A percentile compares a stretch with the other conserved stretches of the same genome.
These are phyloP conservation scores for Zosterops borbonicus DNA, from an alignment of 2,113 vertebrate species.

Conservation along the genomic window DNA sequence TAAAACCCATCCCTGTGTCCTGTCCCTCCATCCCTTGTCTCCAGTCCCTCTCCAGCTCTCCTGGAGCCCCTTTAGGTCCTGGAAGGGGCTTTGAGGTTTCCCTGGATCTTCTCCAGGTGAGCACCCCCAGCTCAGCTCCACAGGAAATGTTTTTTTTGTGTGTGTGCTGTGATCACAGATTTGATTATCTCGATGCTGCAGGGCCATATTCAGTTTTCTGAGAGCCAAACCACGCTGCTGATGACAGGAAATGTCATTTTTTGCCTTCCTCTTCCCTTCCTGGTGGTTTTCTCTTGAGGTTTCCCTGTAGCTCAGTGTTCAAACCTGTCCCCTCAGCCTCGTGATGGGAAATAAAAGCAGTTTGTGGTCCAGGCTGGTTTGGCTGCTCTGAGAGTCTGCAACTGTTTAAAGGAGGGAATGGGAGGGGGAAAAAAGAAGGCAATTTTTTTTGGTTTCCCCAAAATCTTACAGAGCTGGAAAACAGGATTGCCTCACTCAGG, in stretches of 20 bases:
- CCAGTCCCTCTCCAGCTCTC: not conserved
- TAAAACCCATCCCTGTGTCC: not conserved
- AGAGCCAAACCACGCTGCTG: not conserved
- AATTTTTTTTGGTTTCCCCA: not conserved
- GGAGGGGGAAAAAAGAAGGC: fast-evolving
- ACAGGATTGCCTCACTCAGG: not conserved
- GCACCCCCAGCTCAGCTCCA: not conserved
- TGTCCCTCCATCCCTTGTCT: not conserved
- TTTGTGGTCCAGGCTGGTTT: not conserved
- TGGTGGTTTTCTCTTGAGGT: not conserved
- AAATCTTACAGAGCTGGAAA: not conserved
- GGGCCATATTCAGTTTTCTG: fast-evolving
- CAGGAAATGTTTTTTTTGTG: not conserved
- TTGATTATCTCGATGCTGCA: not conserved
- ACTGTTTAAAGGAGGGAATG: not conserved
- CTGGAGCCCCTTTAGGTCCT: not conserved
- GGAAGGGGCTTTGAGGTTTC: not conserved
- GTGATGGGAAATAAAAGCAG: not conserved
- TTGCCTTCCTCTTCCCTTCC: not conserved
- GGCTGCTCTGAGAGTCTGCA: not conserved
- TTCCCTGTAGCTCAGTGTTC: not conserved
- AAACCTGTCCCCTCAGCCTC: not conserved
- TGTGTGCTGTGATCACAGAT: not conserved
- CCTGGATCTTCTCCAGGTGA: not conserved
- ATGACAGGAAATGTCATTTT: not conserved